Evolutionary conservation across 1,140 invertebrate genomes (phyloP).

Genomic region (Drosophila navojoa): DNA sequence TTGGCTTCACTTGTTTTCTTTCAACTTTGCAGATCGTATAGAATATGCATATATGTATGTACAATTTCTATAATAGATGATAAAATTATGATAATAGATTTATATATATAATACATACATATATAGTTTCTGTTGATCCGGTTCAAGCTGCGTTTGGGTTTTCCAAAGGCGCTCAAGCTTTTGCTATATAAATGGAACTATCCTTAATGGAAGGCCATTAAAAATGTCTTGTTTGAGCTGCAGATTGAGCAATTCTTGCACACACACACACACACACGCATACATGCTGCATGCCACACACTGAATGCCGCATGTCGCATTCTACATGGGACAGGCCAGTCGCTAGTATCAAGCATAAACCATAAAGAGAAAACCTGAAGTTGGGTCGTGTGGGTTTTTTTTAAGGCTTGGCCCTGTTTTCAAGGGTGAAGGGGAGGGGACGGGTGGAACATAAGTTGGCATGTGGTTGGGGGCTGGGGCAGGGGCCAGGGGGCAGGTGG

Average conservation of each 20-base stretch:
- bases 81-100: no score
- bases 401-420: slow-evolving; percentile 29
- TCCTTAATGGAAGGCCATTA: neutral
- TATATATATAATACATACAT: no score
- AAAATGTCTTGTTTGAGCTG: neutral
- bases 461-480: no score
- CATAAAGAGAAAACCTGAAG: slow-evolving; percentile 34
- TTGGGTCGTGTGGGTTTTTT: slow-evolving; percentile 24
- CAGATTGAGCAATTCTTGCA: slow-evolving; percentile 6
- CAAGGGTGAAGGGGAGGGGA: neutral
- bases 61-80: no score
- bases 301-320: neutral
- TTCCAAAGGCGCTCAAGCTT: neutral
- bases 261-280: slow-evolving; percentile 3
- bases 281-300: neutral
- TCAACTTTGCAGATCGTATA: no score
- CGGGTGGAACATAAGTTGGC: neutral
- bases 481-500: neutral
- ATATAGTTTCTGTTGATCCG: no score
- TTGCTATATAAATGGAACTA: neutral
- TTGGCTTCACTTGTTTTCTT: no score
- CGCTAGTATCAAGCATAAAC: slow-evolving; percentile 19
- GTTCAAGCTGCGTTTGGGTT: no score
- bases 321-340: no score
- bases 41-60: no score